A percentile compares a stretch with the other conserved stretches of the same genome.
Evolutionary conservation across 2,888 invertebrate genomes (phyloP).

Genomic region (Rhagonycha lutea): DNA sequence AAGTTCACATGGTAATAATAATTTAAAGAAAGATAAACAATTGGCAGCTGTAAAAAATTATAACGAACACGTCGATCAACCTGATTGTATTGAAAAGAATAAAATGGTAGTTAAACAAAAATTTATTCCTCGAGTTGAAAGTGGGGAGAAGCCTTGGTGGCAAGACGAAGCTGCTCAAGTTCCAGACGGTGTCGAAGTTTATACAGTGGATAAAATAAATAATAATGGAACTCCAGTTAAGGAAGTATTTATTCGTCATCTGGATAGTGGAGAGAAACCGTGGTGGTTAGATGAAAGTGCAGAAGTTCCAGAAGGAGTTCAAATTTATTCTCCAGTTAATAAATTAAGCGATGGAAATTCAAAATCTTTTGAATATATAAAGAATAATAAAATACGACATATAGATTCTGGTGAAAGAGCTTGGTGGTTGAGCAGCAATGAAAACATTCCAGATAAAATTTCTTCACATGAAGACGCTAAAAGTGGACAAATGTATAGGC

Average conservation of each 20-base stretch:
- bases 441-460: conserved; percentile 41
- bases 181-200: conserved; percentile 32
- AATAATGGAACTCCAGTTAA: conserved; percentile 25
- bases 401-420: conserved; percentile 72
- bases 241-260: conserved; percentile 32
- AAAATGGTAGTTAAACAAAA: not conserved
- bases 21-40: not conserved
- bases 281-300: conserved; percentile 75
- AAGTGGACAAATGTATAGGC: conserved; percentile 40
- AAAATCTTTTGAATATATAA: conserved; percentile 54
- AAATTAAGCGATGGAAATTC: conserved; percentile 27
- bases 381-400: conserved; percentile 62
- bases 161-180: conserved; percentile 36
- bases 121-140: conserved; percentile 44
- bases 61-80: not conserved
- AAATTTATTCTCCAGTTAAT: conserved; percentile 44
- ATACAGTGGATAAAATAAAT: conserved; percentile 36
- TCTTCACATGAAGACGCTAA: not conserved
- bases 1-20: not conserved
- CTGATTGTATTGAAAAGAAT: not conserved
- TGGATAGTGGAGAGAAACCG: conserved; percentile 62
- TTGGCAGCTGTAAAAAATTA: not conserved
- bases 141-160: conserved; percentile 71
- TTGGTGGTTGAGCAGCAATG: conserved; percentile 66
- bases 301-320: conserved; percentile 69